Evolutionary conservation across 2,888 invertebrate species (phyloP).

Genomic region (Drosophila neotestacea): DNA sequence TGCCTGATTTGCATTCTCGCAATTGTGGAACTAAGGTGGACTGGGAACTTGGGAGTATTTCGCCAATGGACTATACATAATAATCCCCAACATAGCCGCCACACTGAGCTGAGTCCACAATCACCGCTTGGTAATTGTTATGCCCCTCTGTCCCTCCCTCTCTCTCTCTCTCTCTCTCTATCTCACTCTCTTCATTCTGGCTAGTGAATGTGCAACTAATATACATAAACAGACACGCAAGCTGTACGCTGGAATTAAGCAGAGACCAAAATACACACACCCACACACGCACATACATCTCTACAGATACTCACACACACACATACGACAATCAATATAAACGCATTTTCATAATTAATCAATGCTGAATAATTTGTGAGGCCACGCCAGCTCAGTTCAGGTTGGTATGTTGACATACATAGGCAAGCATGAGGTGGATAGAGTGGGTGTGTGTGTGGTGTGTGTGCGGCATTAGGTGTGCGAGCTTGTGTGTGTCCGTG

Average conservation of each 20-base stretch:
- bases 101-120: constrained; percentile 35
- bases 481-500: constrained; percentile 7
- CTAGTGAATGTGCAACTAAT: constrained; percentile 51
- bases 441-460: constrained; percentile 4
- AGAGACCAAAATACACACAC: constrained; percentile 36
- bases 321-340: constrained; percentile 73
- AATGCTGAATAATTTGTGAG: constrained; percentile 80
- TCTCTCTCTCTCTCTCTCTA: neutral
- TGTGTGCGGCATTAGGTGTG: constrained; percentile 18
- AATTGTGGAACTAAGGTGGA: neutral
- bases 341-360: constrained; percentile 81
- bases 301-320: constrained; percentile 19
- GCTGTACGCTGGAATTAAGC: constrained; percentile 44
- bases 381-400: constrained; percentile 39
- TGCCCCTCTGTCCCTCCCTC: constrained; percentile 19
- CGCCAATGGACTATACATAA: constrained; percentile 68
- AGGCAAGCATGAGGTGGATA: constrained; percentile 4
- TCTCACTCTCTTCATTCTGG: constrained; percentile 14
- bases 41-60: constrained; percentile 40
- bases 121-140: constrained; percentile 64
- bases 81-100: constrained; percentile 59
- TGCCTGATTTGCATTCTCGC: constrained; percentile 64
- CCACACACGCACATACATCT: constrained; percentile 9
- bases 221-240: constrained; percentile 74
- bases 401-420: constrained; percentile 39